Base-by-base conservation (phyloP, 2,888 invertebrate species). In the Dasypogon diadema region DNA sequence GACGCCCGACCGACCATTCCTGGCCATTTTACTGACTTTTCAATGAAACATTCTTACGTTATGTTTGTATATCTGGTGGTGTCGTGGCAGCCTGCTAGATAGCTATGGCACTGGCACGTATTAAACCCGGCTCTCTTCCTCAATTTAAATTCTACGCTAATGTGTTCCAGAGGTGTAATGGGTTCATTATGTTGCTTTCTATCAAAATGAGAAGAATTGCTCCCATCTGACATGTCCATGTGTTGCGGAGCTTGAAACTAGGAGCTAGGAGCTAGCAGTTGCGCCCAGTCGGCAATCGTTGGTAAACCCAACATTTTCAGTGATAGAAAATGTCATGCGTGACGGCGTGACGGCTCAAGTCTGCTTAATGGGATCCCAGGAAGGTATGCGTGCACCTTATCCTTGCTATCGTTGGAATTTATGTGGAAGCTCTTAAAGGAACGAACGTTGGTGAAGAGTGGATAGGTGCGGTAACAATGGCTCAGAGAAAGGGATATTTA, bases 91-190 rank as follows among this genome's bases (percentile, higher is more conserved):
- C 48, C n/a, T 48, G 48, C 5, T 48, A 21, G 4, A 8, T 18
- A 14, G 54, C 54, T 12, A 54, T 3, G 2, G 54, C 2, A 2
- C n/a, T 12, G 6, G 18, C 18, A 2, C 5, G 18, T 21, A 42
- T 42, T 12, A 24, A 8, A 26, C 14, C 14, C 12, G 26, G 6
- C 12, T 56, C 30, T 56, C 60, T 74, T 60, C 58, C 58, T 74
- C 74, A 74, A 74, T 74, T 74, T 74, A 74, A 60, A 74, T 74
- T 74, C 60, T 74, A 51, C 74, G 34, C 48, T 74, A 74, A 74
- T 74, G 74, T 74, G 58, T 24, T 74, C 30, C 60, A 30, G 22
- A 74, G 74, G 74, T 74, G 74, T 74, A 74, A 60, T 74, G 22
- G 74, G 74, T 74, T 74, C 74, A 74, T 74, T 74, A 74, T 74